phyloP scores from a whole-genome alignment of 1,140 invertebrate genomes.

The Ladona fulva region DNA sequence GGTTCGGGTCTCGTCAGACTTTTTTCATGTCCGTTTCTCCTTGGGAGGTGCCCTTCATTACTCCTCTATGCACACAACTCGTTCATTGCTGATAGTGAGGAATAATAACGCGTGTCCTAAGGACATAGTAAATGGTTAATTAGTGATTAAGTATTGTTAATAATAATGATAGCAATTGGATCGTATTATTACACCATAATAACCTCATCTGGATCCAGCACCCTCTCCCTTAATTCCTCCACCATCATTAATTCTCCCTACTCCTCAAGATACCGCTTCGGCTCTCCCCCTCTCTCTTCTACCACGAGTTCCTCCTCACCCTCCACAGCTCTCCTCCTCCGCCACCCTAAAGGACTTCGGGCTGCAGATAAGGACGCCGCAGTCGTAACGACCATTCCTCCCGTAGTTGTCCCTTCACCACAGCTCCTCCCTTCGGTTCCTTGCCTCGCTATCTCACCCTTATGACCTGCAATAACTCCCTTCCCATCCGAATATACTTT shows the following conservation, averaged over 20 bases:
- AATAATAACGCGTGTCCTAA: no score
- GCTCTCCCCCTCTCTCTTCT: no score
- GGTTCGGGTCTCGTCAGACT: no score
- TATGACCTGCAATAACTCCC: not conserved
- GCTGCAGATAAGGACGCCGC: not conserved
- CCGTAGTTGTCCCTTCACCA: not conserved
- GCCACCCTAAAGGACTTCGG: not conserved
- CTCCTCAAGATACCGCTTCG: not conserved
- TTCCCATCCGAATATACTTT: no score
- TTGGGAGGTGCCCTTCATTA: no score
- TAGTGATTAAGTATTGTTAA: no score
- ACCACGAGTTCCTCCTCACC: not conserved
- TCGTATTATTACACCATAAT: no score
- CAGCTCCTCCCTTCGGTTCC: not conserved
- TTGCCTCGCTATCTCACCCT: not conserved
- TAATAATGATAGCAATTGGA: no score
- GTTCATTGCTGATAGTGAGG: no score
- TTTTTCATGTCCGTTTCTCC: no score
- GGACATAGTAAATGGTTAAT: no score
- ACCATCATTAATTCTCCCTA: not conserved
- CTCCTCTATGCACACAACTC: no score
- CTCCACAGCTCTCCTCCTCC: not conserved
- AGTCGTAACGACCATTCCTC: not conserved
- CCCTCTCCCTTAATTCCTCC: not conserved
- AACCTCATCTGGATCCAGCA: not conserved